A percentile compares a stretch with the other conserved stretches of the same genome.
Conservation (phyloP, 1,140 invertebrate genomes). For the Calliopsis andreniformis region DNA sequence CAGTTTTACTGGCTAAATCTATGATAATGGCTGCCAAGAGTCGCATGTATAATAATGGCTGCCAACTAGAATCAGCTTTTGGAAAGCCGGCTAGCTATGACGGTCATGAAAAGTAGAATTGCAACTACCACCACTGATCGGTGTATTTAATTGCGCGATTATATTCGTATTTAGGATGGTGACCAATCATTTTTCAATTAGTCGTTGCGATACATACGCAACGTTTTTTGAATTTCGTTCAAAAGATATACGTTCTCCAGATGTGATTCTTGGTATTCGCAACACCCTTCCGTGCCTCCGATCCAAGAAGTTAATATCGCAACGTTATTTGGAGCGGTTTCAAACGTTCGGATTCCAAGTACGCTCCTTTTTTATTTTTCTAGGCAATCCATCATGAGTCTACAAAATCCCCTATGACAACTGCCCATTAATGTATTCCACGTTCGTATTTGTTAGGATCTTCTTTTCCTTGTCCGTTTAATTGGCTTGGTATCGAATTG, state of each 20-base stretch:
- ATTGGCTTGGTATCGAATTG: slow-evolving; percentile 3
- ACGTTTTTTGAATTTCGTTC: slow-evolving; percentile 25
- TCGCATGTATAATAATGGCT: slow-evolving; percentile 56
- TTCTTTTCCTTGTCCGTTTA: background rate
- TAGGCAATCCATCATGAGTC: slow-evolving; percentile 38
- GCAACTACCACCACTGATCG: background rate
- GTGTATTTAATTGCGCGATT: slow-evolving; percentile 10
- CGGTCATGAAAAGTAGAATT: slow-evolving; percentile 36
- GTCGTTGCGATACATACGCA: background rate
- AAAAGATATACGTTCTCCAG: slow-evolving; percentile 22
- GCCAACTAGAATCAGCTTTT: slow-evolving; percentile 51
- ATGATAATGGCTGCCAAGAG: slow-evolving; percentile 58
- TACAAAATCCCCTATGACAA: slow-evolving; percentile 37
- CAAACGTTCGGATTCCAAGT: slow-evolving; percentile 21
- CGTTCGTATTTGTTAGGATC: background rate
- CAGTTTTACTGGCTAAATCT: slow-evolving; percentile 49
- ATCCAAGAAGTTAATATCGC: slow-evolving; percentile 47
- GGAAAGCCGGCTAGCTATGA: slow-evolving; percentile 11
- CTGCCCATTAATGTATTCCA: slow-evolving; percentile 39
- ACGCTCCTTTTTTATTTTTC: slow-evolving; percentile 43
- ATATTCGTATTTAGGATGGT: background rate
- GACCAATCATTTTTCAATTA: slow-evolving; percentile 4
- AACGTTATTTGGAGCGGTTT: slow-evolving; percentile 52
- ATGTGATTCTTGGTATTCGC: slow-evolving; percentile 18
- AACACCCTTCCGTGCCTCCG: slow-evolving; percentile 25